Base-by-base conservation (phyloP, 2,888 invertebrate species). In the Acleris cristana region DNA sequence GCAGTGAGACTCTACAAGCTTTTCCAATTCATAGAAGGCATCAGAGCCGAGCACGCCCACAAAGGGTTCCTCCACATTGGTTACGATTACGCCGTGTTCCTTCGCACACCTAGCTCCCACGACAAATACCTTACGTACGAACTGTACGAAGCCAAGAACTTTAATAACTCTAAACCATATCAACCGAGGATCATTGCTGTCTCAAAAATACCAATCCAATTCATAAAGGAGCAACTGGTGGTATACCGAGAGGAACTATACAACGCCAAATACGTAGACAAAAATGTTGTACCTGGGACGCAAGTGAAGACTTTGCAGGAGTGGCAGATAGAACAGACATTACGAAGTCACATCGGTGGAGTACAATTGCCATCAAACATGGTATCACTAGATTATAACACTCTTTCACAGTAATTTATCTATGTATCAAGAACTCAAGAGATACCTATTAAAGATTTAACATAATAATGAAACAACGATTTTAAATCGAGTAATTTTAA, bases 21-120 rank as follows among this genome's bases (percentile, higher is more conserved):
- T 6, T 90, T 92, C 66, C 87, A 88, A 73, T 86, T 79, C 48
- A 59, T 91, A n/a, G 89, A 91, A 34, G 90, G 90, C 2, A 84
- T 70, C 71, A 83, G 74, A 76, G 82, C 89, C 0, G 87, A 89
- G 55, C 79, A 88, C 67, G 77, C 80, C 12, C 77, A 89, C 0
- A 72, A 78, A 69, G 90, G 91, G 0, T 85, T 81, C 53, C 83
- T 92, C 0, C 91, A 92, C 69, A 78, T 92, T 0, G 92, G 92
- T 0, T 76, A 81, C 45, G 87, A 90, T 8, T 91, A 92, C 70
- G 82, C 89, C 0, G 77, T 92, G 1, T 88, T 87, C 60, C 72
- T 92, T 0, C 77, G 77, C 70, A 71, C 76, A 14, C 92, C 92
- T 0, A 76, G 81, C 55, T 68, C 88, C 0, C 88, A 91, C 61